Evolutionary conservation across 2,888 invertebrate species (phyloP).

Genomic region (Electrophaes corylata): DNA sequence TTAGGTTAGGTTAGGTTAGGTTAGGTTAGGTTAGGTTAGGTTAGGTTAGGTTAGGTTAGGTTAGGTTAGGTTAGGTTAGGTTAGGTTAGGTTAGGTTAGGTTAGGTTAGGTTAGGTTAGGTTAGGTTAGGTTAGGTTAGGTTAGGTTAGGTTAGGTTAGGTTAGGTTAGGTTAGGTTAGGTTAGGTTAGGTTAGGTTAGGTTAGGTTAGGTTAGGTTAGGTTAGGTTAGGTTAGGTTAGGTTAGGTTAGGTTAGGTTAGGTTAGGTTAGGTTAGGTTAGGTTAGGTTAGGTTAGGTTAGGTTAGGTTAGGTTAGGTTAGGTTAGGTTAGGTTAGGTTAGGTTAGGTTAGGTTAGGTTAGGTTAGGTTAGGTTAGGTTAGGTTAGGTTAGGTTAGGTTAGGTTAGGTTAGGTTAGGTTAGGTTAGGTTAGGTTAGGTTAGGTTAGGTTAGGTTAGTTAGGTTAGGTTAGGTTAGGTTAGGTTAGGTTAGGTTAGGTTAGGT

Average conservation of each 20-base stretch:
- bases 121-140: constrained; percentile 28
- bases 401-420: constrained; percentile 28
- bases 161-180: constrained; percentile 30
- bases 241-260: constrained; percentile 26
- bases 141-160: constrained; percentile 34
- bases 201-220: constrained; percentile 27
- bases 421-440: constrained; percentile 29
- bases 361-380: constrained; percentile 30
- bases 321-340: constrained; percentile 25
- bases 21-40: constrained; percentile 37
- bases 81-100: constrained; percentile 36
- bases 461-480: constrained; percentile 33
- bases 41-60: constrained; percentile 31
- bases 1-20: constrained; percentile 35
- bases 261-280: constrained; percentile 24
- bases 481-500: constrained; percentile 33
- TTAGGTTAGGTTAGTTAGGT: constrained; percentile 31
- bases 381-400: constrained; percentile 30
- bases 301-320: constrained; percentile 31
- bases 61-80: constrained; percentile 26
- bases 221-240: constrained; percentile 26
- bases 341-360: constrained; percentile 30
- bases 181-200: constrained; percentile 26
- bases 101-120: constrained; percentile 30
- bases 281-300: constrained; percentile 31